phyloP scores from a whole-genome alignment of 2,113 vertebrate genomes.

The Solea senegalensis region DNA sequence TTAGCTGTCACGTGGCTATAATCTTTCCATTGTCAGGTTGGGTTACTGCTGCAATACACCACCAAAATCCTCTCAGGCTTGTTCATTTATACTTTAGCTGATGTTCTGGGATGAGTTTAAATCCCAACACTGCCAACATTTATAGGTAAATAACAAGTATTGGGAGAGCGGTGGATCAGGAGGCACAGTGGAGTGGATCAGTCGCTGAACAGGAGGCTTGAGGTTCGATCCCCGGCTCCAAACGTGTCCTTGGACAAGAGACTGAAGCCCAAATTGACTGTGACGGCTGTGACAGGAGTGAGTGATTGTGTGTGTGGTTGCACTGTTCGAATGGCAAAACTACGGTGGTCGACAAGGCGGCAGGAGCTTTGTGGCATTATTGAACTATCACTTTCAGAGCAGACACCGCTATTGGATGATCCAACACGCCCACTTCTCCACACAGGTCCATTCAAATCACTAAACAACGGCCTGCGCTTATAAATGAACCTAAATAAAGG shows the following conservation, averaged over 20 bases:
- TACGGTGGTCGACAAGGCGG: not conserved
- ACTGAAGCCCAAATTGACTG: too few species aligned
- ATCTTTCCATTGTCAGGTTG: slow-evolving; percentile 24
- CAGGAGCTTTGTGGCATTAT: too few species aligned
- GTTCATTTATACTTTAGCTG: slow-evolving; percentile 1
- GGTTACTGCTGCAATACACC: slow-evolving; percentile 4
- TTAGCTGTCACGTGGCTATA: slow-evolving; percentile 24
- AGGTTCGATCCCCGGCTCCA: not conserved
- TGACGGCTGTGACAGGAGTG: too few species aligned
- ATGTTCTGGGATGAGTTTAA: slow-evolving; percentile 24
- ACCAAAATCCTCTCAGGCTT: slow-evolving; percentile 26
- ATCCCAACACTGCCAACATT: slow-evolving; percentile 21
- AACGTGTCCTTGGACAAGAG: too few species aligned
- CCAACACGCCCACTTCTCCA: too few species aligned
- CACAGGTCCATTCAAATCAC: too few species aligned
- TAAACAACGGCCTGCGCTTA: too few species aligned
- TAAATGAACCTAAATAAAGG: too few species aligned
- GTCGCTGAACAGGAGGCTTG: not conserved
- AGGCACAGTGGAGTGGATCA: not conserved
- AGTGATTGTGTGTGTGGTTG: too few species aligned
- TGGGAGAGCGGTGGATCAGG: not conserved
- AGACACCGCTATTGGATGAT: too few species aligned
- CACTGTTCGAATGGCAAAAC: not conserved
- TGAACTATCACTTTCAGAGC: too few species aligned
- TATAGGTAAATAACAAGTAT: slow-evolving; percentile 34